A percentile compares a stretch with the other conserved stretches of the same genome.
phyloP scores from a whole-genome alignment of 2,797 vertebrate genomes.

The Gephyroberyx darwinii region DNA sequence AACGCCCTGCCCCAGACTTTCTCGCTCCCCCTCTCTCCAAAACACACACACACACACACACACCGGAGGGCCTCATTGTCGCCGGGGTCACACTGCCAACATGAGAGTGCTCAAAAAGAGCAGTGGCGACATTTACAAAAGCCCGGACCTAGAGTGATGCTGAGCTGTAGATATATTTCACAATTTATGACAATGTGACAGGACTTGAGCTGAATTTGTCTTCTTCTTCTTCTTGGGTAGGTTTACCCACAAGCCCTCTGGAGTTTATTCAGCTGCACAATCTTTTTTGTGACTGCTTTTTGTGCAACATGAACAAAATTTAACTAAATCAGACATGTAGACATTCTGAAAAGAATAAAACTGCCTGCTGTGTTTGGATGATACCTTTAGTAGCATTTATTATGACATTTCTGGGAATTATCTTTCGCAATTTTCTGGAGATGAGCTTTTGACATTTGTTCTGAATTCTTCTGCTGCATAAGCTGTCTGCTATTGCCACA shows the following conservation, averaged over 20 bases:
- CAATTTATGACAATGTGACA: neutral
- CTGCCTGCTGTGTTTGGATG: neutral
- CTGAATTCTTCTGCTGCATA: neutral
- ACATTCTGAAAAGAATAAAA: neutral
- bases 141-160: constrained; percentile 20
- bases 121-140: constrained; percentile 42
- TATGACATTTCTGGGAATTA: neutral
- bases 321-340: constrained; percentile 10
- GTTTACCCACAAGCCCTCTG: neutral
- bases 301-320: constrained; percentile 1
- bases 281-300: neutral
- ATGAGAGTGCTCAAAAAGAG: constrained; percentile 58
- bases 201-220: neutral
- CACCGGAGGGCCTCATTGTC: constrained; percentile 72
- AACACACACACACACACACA: constrained; percentile 42
- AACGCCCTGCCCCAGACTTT: constrained; percentile 50
- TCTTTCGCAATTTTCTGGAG: neutral
- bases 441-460: neutral
- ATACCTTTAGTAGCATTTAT: neutral
- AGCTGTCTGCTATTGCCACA: constrained; percentile 25
- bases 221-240: neutral
- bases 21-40: constrained; percentile 49
- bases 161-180: constrained; percentile 3
- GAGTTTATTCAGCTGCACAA: neutral
- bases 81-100: constrained; percentile 66